Conservation (phyloP, 2,113 vertebrate genomes). For the Petrocephalus microphthalmus region DNA sequence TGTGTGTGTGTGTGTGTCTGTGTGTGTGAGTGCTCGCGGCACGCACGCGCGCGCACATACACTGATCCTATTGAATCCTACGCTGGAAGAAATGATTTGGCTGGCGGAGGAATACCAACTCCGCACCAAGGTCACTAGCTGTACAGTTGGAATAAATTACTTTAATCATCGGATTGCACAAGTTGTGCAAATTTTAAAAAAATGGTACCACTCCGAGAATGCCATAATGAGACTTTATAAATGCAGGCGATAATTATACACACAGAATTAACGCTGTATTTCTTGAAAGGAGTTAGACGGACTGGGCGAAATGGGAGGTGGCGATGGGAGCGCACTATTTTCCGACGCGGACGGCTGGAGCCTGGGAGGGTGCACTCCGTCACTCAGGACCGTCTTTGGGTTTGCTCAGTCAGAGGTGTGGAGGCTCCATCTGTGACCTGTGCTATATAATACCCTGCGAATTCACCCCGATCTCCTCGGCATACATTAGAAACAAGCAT, state of each 20-base stretch:
- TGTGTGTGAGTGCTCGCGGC: too few species aligned
- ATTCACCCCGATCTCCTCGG: conserved; percentile 29
- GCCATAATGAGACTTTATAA: background rate
- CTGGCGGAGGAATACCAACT: conserved; percentile 56
- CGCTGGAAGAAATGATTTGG: background rate
- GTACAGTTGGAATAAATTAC: background rate
- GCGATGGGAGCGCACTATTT: conserved; percentile 62
- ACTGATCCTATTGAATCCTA: conserved; percentile 16
- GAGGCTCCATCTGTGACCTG: conserved; percentile 35
- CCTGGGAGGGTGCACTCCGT: conserved; percentile 35
- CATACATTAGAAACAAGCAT: conserved; percentile 26
- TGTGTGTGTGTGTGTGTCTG: too few species aligned
- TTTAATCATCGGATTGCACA: background rate
- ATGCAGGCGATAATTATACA: background rate
- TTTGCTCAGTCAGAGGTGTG: conserved; percentile 61
- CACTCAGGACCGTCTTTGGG: conserved; percentile 75
- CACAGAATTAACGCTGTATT: background rate
- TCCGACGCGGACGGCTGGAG: conserved; percentile 56
- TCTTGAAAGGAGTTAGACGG: background rate
- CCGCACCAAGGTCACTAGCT: conserved; percentile 32
- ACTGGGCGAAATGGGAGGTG: background rate
- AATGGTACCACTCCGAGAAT: background rate
- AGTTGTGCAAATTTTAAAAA: background rate
- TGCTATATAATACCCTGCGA: conserved; percentile 29
- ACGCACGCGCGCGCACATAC: background rate